Percentiles rank a stretch among this genome's conserved stretches.
These are phyloP conservation scores for Epinotia brunnichana DNA, from an alignment of 2,888 invertebrate genomes.

Conservation along the genomic window DNA sequence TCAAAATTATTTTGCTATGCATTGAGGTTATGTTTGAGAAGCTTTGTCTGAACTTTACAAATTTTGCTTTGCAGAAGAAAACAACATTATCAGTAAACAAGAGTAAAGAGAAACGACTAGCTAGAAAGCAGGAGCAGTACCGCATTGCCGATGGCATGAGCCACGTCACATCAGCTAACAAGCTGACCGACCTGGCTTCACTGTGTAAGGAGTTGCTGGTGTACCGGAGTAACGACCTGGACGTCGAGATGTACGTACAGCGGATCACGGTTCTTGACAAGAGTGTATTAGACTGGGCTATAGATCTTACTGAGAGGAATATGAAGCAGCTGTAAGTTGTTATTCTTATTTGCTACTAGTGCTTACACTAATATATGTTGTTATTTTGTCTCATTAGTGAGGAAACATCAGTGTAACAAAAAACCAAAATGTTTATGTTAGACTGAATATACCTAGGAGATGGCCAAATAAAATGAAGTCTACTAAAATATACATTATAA, in stretches of 20 bases:
- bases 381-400: no score
- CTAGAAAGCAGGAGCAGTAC: slow-evolving; percentile 84
- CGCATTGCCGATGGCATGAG: slow-evolving; percentile 84
- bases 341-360: slow-evolving; percentile 32
- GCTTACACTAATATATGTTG: no score
- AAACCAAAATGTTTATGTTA: no score
- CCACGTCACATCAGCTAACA: slow-evolving; percentile 85
- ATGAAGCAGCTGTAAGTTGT: slow-evolving; percentile 88
- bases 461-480: no score
- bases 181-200: slow-evolving; percentile 82
- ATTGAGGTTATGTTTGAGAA: slow-evolving; percentile 23
- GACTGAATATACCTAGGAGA: no score
- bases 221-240: slow-evolving; percentile 85
- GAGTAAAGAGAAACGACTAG: slow-evolving; percentile 85
- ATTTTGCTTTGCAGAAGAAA: slow-evolving; percentile 76
- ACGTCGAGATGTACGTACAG: slow-evolving; percentile 85
- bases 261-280: slow-evolving; percentile 83
- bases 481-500: no score
- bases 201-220: slow-evolving; percentile 85
- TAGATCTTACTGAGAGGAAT: slow-evolving; percentile 89
- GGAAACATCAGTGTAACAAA: no score
- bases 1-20: not conserved
- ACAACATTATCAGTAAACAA: slow-evolving; percentile 70
- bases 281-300: slow-evolving; percentile 86
- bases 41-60: not conserved